phyloP scores from a whole-genome alignment of 2,113 vertebrate species.

The Corythornis cristatus region DNA sequence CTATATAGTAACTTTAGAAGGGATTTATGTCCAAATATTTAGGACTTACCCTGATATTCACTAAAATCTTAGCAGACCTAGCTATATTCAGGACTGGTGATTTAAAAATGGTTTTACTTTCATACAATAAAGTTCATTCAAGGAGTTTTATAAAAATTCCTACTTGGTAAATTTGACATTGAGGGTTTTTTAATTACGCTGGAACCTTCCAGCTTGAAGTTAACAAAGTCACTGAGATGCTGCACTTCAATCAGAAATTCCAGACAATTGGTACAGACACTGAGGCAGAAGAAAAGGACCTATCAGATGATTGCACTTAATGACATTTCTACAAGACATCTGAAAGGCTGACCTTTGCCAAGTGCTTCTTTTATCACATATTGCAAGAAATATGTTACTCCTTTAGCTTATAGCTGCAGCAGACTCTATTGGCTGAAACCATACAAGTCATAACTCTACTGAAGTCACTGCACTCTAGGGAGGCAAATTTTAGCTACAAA shows the following conservation, averaged over 20 bases:
- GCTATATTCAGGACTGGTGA: not conserved
- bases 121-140: not conserved
- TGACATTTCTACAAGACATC: slow-evolving; percentile 25
- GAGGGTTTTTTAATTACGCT: no score
- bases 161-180: not conserved
- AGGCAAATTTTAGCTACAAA: not conserved
- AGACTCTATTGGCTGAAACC: not conserved
- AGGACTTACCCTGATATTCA: not conserved
- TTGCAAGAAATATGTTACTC: slow-evolving; percentile 18
- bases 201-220: no score
- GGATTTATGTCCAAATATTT: not conserved
- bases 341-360: slow-evolving; percentile 43
- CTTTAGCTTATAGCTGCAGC: not conserved
- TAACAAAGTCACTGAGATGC: not conserved
- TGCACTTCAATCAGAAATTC: slow-evolving; percentile 14
- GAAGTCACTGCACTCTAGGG: not conserved
- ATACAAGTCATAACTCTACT: not conserved
- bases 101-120: slow-evolving; percentile 6
- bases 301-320: slow-evolving; percentile 5
- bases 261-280: not conserved
- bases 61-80: not conserved
- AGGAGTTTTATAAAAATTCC: not conserved
- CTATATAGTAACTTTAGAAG: not conserved
- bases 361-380: slow-evolving; percentile 10
- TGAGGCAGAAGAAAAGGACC: not conserved